A percentile compares a stretch with the other conserved stretches of the same genome.
phyloP scores from a whole-genome alignment of 1,140 invertebrate species.

The Leptopilina boulardi region DNA sequence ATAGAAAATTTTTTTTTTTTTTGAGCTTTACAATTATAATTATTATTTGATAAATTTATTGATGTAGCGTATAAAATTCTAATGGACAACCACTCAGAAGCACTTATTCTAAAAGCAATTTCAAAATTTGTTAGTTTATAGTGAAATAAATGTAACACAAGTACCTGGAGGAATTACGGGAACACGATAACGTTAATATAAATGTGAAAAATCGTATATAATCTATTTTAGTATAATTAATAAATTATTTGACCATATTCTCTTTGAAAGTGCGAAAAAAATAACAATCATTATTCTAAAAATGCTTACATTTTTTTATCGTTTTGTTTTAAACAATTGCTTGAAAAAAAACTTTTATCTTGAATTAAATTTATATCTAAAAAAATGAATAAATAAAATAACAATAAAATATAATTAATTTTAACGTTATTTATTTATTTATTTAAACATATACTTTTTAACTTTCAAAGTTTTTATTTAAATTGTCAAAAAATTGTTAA shows the following conservation, averaged over 20 bases:
- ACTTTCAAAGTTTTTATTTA: no score
- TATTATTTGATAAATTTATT: neutral
- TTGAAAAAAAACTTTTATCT: no score
- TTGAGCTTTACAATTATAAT: no score
- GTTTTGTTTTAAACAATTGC: no score
- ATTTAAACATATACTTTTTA: no score
- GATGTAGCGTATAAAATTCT: neutral
- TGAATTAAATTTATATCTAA: no score
- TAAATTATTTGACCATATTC: neutral
- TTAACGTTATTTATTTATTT: no score
- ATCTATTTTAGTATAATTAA: neutral
- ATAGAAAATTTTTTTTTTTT: no score
- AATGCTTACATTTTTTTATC: no score
- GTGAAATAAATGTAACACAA: slow-evolving; percentile 17
- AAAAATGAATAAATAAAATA: no score
- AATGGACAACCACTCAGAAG: neutral
- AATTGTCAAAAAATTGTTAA: no score
- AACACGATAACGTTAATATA: slow-evolving; percentile 13
- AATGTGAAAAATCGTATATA: neutral
- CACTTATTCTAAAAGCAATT: neutral
- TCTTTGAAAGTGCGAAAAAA: neutral
- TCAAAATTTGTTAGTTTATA: slow-evolving; percentile 3
- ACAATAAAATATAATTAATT: no score
- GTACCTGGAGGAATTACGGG: slow-evolving; percentile 25
- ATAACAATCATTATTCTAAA: neutral